Percentiles rank a stretch among this genome's conserved stretches.
Conservation (phyloP, 2,888 invertebrate genomes). For the Andrena fulva region DNA sequence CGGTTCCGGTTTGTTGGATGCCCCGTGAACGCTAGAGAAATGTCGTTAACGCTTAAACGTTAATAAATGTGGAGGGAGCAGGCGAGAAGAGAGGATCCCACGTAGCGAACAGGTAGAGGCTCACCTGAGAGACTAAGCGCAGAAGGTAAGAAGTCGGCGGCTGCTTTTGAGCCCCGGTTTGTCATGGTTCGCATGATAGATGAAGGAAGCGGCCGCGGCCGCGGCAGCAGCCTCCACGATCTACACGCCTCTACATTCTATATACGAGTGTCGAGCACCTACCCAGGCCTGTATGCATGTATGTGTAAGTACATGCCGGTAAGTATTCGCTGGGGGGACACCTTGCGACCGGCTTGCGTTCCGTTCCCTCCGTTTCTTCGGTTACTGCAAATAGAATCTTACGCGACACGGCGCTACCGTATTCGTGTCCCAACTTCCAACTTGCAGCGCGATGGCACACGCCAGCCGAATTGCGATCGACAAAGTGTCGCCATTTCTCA, state of each 20-base stretch:
- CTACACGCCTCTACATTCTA: slow-evolving; percentile 32
- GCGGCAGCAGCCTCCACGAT: slow-evolving; percentile 62
- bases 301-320: slow-evolving; percentile 56
- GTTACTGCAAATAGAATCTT: slow-evolving; percentile 72
- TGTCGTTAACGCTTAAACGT: slow-evolving; percentile 84
- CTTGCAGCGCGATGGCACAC: not conserved
- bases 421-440: too few species aligned
- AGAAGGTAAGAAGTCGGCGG: slow-evolving; percentile 79
- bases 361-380: slow-evolving; percentile 46
- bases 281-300: not conserved
- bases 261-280: too few species aligned
- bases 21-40: slow-evolving; percentile 75
- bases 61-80: slow-evolving; percentile 82
- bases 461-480: not conserved
- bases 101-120: slow-evolving; percentile 79
- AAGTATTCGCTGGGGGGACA: slow-evolving; percentile 71
- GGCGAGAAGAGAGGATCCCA: slow-evolving; percentile 63
- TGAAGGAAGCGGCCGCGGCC: slow-evolving; percentile 78
- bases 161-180: slow-evolving; percentile 84
- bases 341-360: slow-evolving; percentile 64
- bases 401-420: slow-evolving; percentile 50
- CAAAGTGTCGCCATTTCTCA: not conserved
- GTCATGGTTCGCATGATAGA: slow-evolving; percentile 84
- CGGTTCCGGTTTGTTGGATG: slow-evolving; percentile 71
- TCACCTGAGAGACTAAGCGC: slow-evolving; percentile 75